Percentiles rank a stretch among this genome's conserved stretches.
phyloP scores from a whole-genome alignment of 2,888 invertebrate genomes.

The Agriopis leucophaearia region DNA sequence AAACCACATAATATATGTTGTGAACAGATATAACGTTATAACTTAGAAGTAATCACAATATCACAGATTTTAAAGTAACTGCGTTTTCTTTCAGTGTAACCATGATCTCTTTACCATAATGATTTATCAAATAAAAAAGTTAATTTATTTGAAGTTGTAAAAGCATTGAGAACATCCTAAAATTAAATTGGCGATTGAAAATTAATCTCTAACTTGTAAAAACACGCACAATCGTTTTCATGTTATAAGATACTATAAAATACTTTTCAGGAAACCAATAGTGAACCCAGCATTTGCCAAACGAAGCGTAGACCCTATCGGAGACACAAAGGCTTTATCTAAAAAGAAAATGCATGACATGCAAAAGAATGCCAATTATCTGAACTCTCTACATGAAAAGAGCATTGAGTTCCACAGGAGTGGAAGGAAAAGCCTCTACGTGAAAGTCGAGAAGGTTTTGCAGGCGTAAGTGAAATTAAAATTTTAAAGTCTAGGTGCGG shows the following conservation, averaged over 20 bases:
- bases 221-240: background rate
- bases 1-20: no score
- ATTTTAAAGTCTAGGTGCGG: constrained; percentile 32
- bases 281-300: constrained; percentile 82
- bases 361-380: constrained; percentile 59
- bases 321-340: constrained; percentile 42
- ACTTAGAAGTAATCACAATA: no score
- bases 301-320: constrained; percentile 65
- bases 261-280: constrained; percentile 66
- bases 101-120: no score
- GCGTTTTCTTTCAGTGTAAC: no score
- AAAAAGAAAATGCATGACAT: constrained; percentile 70
- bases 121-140: no score
- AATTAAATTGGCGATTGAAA: no score
- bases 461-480: constrained; percentile 84
- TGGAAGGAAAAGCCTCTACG: constrained; percentile 87
- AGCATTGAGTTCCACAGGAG: constrained; percentile 85
- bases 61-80: no score
- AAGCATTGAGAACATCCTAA: no score
- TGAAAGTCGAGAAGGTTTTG: constrained; percentile 88
- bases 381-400: constrained; percentile 62
- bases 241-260: background rate
- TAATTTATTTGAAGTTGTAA: no score
- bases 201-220: background rate
- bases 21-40: no score